A percentile compares a stretch with the other conserved stretches of the same genome.
phyloP scores from a whole-genome alignment of 2,888 invertebrate species.

The Empis stercorea region DNA sequence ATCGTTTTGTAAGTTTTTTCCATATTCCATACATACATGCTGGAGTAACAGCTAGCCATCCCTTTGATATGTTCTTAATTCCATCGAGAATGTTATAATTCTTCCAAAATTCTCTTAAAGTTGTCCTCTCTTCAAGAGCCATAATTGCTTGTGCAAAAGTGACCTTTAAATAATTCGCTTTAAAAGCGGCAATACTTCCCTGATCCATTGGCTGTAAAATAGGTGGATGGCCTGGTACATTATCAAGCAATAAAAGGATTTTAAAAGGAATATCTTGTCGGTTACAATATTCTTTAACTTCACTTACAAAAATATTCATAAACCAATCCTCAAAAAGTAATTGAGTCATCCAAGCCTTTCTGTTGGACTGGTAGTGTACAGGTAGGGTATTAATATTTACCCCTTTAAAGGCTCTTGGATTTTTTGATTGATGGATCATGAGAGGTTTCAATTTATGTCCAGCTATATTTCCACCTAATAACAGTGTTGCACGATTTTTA shows the following conservation, averaged over 20 bases:
- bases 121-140: slow-evolving; percentile 5
- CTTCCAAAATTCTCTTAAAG: slow-evolving; percentile 7
- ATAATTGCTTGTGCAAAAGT: slow-evolving; percentile 12
- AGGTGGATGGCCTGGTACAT: slow-evolving; percentile 11
- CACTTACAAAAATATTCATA: slow-evolving; percentile 11
- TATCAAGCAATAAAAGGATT: slow-evolving; percentile 8
- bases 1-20: no score
- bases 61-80: no score
- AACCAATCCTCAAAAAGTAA: slow-evolving; percentile 9
- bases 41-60: no score
- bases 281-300: slow-evolving; percentile 11
- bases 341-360: slow-evolving; percentile 18
- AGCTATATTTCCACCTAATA: slow-evolving; percentile 21
- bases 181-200: slow-evolving; percentile 21
- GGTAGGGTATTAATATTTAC: slow-evolving; percentile 16
- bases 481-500: slow-evolving; percentile 20
- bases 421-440: slow-evolving; percentile 8
- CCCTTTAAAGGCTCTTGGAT: slow-evolving; percentile 19
- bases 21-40: no score
- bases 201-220: slow-evolving; percentile 20
- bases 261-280: slow-evolving; percentile 9
- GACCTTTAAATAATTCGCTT: slow-evolving; percentile 17
- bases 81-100: no score
- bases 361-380: slow-evolving; percentile 19
- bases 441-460: slow-evolving; percentile 15